phyloP scores from a whole-genome alignment of 2,888 invertebrate genomes.

The Morpho achilles region DNA sequence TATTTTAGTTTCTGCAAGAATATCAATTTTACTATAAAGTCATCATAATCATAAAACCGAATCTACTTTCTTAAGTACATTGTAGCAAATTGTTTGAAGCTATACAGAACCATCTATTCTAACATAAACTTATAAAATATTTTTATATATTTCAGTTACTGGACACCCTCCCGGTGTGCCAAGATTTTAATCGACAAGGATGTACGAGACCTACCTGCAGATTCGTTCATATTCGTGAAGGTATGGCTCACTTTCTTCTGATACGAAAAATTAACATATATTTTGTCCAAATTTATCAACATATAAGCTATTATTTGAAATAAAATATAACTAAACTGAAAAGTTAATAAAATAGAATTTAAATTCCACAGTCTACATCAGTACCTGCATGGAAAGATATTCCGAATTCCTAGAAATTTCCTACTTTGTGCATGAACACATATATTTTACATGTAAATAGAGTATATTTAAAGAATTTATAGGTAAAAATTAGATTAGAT shows the following conservation, averaged over 20 bases:
- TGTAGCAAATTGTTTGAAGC: constrained; percentile 39
- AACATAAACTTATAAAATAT: constrained; percentile 47
- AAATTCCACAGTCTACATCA: constrained; percentile 2
- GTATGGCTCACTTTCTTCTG: constrained; percentile 73
- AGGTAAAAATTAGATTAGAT: constrained; percentile 20
- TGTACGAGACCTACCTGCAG: constrained; percentile 98
- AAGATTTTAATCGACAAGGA: constrained; percentile 99
- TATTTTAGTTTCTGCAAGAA: no score
- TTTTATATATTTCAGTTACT: constrained; percentile 92
- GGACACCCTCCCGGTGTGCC: constrained; percentile 99
- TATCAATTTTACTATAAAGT: no score
- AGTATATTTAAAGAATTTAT: constrained; percentile 5
- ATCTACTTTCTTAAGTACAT: not conserved
- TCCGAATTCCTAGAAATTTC: constrained; percentile 21
- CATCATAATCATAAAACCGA: no score
- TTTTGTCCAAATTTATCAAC: constrained; percentile 3
- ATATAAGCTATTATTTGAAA: not conserved
- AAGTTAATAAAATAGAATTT: constrained; percentile 1
- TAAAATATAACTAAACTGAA: not conserved
- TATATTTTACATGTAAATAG: constrained; percentile 19
- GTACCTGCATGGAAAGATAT: constrained; percentile 19
- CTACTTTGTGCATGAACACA: constrained; percentile 23
- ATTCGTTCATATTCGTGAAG: constrained; percentile 98
- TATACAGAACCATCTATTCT: constrained; percentile 33
- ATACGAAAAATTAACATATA: not conserved